A percentile compares a stretch with the other conserved stretches of the same genome.
These are phyloP conservation scores for Meleagris gallopavo DNA, from an alignment of 2,113 vertebrate species.

Conservation along the genomic window DNA sequence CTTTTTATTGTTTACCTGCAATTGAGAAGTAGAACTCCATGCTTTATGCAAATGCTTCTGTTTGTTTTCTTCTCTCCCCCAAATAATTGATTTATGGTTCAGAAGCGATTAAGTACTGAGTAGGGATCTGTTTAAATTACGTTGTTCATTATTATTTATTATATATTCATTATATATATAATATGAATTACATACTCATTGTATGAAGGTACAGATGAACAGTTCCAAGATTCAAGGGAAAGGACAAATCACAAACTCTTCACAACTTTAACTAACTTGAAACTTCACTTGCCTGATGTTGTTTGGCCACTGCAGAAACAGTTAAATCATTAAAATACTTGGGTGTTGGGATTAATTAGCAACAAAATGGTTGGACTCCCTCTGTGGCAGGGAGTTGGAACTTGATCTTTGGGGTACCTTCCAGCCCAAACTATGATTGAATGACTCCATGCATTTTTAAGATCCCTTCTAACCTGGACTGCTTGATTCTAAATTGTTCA, in stretches of 20 bases:
- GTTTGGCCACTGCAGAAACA: background rate
- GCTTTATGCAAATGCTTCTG: background rate
- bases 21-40: background rate
- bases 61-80: background rate
- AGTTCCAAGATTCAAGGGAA: background rate
- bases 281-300: background rate
- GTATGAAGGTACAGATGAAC: background rate
- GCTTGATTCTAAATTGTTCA: background rate
- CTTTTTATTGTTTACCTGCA: background rate
- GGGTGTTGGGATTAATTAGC: background rate
- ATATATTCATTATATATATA: too few relatives aligned
- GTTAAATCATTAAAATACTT: background rate
- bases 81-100: background rate
- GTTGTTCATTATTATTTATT: background rate
- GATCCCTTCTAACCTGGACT: background rate
- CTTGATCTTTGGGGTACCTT: background rate
- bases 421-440: too few relatives aligned
- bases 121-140: background rate
- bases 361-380: background rate
- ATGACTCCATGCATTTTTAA: background rate
- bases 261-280: background rate
- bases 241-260: background rate
- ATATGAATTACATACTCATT: too few relatives aligned
- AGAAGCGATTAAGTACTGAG: background rate
- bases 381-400: too few relatives aligned